Evolutionary conservation across 2,888 invertebrate species (phyloP).

Genomic region (Mythimna ferrago): DNA sequence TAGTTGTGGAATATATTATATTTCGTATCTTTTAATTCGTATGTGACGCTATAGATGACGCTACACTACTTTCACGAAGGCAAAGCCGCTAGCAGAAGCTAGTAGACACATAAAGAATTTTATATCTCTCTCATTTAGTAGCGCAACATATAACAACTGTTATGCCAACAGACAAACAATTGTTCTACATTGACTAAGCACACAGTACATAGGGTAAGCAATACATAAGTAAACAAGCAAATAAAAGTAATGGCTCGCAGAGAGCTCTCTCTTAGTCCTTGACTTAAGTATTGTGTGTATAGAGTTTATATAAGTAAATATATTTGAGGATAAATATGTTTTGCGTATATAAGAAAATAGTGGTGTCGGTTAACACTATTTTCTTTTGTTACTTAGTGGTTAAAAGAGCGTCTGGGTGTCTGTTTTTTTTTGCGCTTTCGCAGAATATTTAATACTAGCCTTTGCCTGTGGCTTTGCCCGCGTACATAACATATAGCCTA

Average conservation of each 20-base stretch:
- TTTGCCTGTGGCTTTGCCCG: no score
- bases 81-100: no score
- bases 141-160: constrained; percentile 18
- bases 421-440: neutral
- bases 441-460: no score
- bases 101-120: neutral
- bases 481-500: no score
- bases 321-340: constrained; percentile 37
- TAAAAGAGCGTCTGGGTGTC: neutral
- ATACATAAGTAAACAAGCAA: constrained; percentile 53
- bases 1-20: no score
- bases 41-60: no score
- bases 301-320: constrained; percentile 13
- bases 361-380: constrained; percentile 14
- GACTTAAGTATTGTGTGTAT: constrained; percentile 26
- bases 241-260: constrained; percentile 49
- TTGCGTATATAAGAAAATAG: neutral
- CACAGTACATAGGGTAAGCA: constrained; percentile 38
- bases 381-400: neutral
- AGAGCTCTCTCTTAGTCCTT: constrained; percentile 43
- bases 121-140: constrained; percentile 1
- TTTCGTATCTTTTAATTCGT: no score
- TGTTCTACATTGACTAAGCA: constrained; percentile 26
- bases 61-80: no score
- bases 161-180: constrained; percentile 3